These are phyloP conservation scores for Lipophrys pholis DNA, from an alignment of 2,113 vertebrate species.

Conservation along the genomic window DNA sequence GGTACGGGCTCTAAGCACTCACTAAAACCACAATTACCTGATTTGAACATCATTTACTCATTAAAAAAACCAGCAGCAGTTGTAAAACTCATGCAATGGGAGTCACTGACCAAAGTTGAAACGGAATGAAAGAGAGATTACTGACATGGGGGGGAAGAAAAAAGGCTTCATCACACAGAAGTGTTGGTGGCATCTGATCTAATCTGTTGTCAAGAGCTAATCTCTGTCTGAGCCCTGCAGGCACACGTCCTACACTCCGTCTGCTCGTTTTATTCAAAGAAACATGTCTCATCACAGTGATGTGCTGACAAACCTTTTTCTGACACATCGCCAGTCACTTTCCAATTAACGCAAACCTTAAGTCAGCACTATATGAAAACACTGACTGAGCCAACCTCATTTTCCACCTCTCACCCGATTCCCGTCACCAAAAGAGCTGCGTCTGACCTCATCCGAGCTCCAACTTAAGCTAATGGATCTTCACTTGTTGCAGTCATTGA, in stretches of 20 bases:
- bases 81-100: neutral
- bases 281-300: neutral
- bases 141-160: neutral
- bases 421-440: constrained; percentile 1
- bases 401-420: constrained; percentile 3
- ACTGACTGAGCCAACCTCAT: constrained; percentile 3
- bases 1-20: neutral
- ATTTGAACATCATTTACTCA: neutral
- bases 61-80: neutral
- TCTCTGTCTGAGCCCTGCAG: constrained; percentile 1
- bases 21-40: neutral
- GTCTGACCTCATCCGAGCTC: constrained; percentile 3
- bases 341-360: constrained; percentile 42
- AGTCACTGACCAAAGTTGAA: neutral
- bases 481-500: constrained; percentile 21
- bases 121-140: constrained; percentile 6
- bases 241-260: neutral
- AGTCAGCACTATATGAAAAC: constrained; percentile 36
- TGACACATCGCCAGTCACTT: constrained; percentile 22
- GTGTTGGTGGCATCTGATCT: neutral
- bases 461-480: constrained; percentile 12
- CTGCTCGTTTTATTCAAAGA: constrained; percentile 5
- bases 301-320: constrained; percentile 32
- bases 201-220: constrained; percentile 3
- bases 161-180: too few relatives aligned